Percentiles rank a stretch among this genome's conserved stretches.
phyloP scores from a whole-genome alignment of 2,888 invertebrate species.

The Dicroscelio sp. region DNA sequence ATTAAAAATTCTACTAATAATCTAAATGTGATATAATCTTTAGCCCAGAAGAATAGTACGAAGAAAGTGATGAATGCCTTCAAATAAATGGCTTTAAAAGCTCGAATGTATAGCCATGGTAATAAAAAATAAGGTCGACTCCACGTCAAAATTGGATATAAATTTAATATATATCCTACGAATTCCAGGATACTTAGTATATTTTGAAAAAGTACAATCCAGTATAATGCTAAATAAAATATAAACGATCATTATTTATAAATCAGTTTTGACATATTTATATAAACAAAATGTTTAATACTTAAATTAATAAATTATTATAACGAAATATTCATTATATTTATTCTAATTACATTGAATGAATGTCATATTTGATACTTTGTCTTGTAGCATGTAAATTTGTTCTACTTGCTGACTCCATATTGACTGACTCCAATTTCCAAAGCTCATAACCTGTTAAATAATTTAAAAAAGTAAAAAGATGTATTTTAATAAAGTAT shows the following conservation, averaged over 20 bases:
- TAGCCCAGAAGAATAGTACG: constrained; percentile 84
- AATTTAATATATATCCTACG: constrained; percentile 86
- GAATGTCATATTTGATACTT: constrained; percentile 16
- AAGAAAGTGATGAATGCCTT: constrained; percentile 86
- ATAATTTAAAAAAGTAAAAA: too few relatives aligned
- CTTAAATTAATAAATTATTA: too few relatives aligned
- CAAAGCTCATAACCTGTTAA: constrained; percentile 85
- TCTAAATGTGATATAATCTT: constrained; percentile 78
- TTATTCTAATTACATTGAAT: constrained; percentile 44
- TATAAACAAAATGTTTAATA: background rate
- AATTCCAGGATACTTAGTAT: constrained; percentile 86
- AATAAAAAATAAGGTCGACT: constrained; percentile 87
- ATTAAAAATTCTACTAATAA: constrained; percentile 86
- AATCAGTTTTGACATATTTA: background rate
- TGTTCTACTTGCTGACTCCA: constrained; percentile 86
- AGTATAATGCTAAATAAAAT: constrained; percentile 87
- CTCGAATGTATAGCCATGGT: constrained; percentile 89
- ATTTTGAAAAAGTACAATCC: constrained; percentile 87
- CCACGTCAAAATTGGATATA: constrained; percentile 89
- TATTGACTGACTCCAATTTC: constrained; percentile 88
- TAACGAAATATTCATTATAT: background rate
- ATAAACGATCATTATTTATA: too few relatives aligned
- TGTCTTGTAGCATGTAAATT: constrained; percentile 65
- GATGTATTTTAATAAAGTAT: too few relatives aligned
- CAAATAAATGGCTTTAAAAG: constrained; percentile 87